Percentiles rank a stretch among this genome's conserved stretches.
phyloP scores from a whole-genome alignment of 2,113 vertebrate species.

The Zosterops pallidus region DNA sequence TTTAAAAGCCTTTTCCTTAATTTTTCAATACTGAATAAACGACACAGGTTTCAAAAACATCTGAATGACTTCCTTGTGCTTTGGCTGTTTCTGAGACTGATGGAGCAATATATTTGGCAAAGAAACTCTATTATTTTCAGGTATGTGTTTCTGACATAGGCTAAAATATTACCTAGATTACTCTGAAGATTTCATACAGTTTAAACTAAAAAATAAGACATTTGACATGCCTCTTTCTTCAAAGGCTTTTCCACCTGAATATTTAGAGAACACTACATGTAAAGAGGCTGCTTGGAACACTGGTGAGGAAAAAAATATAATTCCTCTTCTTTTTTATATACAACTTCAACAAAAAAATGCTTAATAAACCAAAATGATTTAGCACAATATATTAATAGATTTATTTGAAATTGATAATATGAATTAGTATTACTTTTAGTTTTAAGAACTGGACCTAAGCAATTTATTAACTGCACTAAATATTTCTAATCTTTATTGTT shows the following conservation, averaged over 20 bases:
- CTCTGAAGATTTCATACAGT: background rate
- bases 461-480: background rate
- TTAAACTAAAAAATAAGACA: background rate
- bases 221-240: background rate
- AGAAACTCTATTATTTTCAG: background rate
- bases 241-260: background rate
- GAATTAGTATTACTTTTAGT: background rate
- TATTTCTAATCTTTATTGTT: background rate
- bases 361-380: background rate
- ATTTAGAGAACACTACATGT: background rate
- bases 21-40: constrained; percentile 18
- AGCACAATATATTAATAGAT: background rate
- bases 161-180: background rate
- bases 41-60: background rate
- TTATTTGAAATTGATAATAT: background rate
- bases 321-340: background rate
- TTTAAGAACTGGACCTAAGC: background rate
- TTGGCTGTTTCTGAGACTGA: constrained; percentile 4
- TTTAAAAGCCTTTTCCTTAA: background rate
- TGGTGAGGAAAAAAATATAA: background rate
- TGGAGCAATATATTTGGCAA: background rate
- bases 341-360: background rate
- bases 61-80: background rate
- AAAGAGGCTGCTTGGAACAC: background rate
- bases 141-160: background rate